These are phyloP conservation scores for Cryptosula pallasiana DNA, from an alignment of 2,888 invertebrate species.

Conservation along the genomic window DNA sequence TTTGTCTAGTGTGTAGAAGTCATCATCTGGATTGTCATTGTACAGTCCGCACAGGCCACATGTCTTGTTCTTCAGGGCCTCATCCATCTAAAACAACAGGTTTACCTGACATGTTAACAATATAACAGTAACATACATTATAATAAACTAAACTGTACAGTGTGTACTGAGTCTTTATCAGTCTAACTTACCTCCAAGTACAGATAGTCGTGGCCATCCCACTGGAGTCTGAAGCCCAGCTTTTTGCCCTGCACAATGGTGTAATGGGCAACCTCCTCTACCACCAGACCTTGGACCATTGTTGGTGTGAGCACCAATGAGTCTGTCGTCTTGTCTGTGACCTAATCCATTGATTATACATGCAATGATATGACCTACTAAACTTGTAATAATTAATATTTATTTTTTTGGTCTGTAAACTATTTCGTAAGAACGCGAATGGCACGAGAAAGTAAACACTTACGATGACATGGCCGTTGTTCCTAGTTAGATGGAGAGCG, in stretches of 20 bases:
- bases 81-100: slow-evolving; percentile 62
- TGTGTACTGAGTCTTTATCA: no score
- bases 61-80: slow-evolving; percentile 71
- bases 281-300: slow-evolving; percentile 62
- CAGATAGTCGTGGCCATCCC: slow-evolving; percentile 64
- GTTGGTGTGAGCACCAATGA: background rate
- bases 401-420: no score
- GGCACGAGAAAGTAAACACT: background rate
- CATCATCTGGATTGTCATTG: slow-evolving; percentile 67
- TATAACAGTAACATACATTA: no score
- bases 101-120: no score
- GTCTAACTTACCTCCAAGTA: slow-evolving; percentile 35
- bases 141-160: no score
- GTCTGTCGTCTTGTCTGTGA: background rate
- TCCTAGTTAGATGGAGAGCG: background rate
- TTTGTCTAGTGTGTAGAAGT: slow-evolving; percentile 64
- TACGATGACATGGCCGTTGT: background rate
- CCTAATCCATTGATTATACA: no score
- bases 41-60: slow-evolving; percentile 76
- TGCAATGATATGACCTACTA: no score
- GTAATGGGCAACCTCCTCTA: slow-evolving; percentile 67
- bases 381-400: no score
- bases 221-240: slow-evolving; percentile 63
- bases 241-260: slow-evolving; percentile 65
- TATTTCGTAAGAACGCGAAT: no score